Base-by-base conservation (phyloP, 2,888 invertebrate genomes). In the Xanthorhoe designata region DNA sequence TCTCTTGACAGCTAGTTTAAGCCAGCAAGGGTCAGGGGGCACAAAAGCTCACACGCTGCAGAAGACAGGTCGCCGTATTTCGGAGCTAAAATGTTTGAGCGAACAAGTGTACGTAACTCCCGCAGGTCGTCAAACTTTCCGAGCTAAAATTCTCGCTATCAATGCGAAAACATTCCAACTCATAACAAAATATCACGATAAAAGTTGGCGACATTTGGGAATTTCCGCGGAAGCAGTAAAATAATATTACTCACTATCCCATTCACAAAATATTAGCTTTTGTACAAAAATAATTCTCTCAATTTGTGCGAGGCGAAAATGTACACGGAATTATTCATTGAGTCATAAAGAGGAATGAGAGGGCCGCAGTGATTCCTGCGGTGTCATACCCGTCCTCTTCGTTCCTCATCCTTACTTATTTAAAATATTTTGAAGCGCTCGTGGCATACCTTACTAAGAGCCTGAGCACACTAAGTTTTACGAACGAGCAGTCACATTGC, bases 211-310 rank as follows among this genome's bases (percentile, higher is more conserved):
- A 24, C 56, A 52, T 54, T 45, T 15, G 29, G 29, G 57, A 61
- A n/a, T 62, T 68, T 64, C 61, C 55, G 24, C 60, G 61, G 60
- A 64, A 68, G 53, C 50, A 24, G 42, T 58, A 64, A 68, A 68
- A 61, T 45, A 61, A 38, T 54, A 64, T 57, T 60, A 57, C 64
- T 24, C 61, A 58, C 57, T 42, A 56, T 53, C 15, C 51, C 57
- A 57, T 62, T 66, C 61, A 61, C 19, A 54, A n/a, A n/a, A 32
- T 55, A 55, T 45, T 49, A 51, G 42, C 32, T 24, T 45, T 49
- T 50, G 18, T 61, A 61, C 59, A 47, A 68, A 69, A 66, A 68
- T 64, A 69, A 70, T 69, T 65, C 56, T 38, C 53, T 50, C 59
- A 60, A 66, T 64, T 69, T 64, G 61, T 61, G 62, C 47, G 49